A percentile compares a stretch with the other conserved stretches of the same genome.
Evolutionary conservation across 1,140 invertebrate species (phyloP).

Genomic region (Nasonia vitripennis): DNA sequence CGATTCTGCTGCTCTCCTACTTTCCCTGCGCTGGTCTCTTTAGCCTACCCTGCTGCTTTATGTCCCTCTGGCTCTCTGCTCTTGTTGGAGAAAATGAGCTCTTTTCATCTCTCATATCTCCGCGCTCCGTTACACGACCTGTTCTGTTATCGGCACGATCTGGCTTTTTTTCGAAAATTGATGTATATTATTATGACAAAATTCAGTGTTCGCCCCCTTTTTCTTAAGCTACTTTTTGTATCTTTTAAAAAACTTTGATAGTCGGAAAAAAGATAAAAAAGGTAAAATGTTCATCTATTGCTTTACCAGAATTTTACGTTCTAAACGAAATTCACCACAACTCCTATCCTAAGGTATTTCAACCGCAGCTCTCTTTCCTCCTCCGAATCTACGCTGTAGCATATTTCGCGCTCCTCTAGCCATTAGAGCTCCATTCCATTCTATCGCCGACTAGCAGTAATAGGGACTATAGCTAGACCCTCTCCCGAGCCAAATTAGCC

Average conservation of each 20-base stretch:
- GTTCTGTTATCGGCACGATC: not conserved
- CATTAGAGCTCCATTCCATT: not conserved
- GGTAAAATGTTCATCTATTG: too few relatives aligned
- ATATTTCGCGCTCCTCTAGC: not conserved
- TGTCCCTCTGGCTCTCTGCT: constrained; percentile 6
- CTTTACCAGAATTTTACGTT: too few relatives aligned
- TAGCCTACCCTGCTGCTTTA: not conserved
- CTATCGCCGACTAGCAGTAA: not conserved
- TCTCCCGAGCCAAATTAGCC: constrained; percentile 4
- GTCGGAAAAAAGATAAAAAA: too few relatives aligned
- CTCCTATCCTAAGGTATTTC: too few relatives aligned
- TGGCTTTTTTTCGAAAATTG: not conserved
- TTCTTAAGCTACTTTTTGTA: too few relatives aligned
- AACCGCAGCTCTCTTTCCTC: not conserved
- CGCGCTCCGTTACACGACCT: not conserved
- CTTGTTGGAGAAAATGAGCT: constrained; percentile 15
- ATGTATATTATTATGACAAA: not conserved
- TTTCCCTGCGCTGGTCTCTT: not conserved
- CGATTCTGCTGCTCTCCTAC: constrained; percentile 9
- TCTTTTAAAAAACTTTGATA: too few relatives aligned
- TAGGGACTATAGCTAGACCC: not conserved
- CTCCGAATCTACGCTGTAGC: too few relatives aligned
- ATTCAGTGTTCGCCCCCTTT: too few relatives aligned
- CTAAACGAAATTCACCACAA: too few relatives aligned
- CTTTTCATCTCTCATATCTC: constrained; percentile 16